Percentiles rank a stretch among this genome's conserved stretches.
Evolutionary conservation across 64 coral and sea anemone genomes (phyloP).

Genomic region (Montipora sp.): DNA sequence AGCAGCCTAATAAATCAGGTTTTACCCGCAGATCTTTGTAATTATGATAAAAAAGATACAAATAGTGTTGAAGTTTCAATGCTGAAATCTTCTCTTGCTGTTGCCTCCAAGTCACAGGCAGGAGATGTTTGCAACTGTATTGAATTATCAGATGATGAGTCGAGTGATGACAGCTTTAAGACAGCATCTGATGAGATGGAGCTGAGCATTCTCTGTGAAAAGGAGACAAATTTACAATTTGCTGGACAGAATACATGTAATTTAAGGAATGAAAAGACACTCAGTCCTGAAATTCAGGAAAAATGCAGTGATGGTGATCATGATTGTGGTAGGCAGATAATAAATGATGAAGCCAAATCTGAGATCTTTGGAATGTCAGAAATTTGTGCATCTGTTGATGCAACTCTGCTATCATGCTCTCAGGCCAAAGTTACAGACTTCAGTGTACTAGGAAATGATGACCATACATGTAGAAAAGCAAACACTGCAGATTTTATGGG

Average conservation of each 20-base stretch:
- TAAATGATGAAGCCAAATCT: too few relatives aligned
- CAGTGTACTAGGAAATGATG: neutral
- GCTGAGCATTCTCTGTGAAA: neutral
- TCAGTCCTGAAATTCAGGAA: neutral
- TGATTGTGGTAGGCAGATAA: neutral
- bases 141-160: neutral
- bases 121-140: neutral
- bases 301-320: neutral
- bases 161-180: neutral
- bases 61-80: slow-evolving; percentile 5
- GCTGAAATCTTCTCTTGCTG: neutral
- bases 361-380: neutral
- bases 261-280: neutral
- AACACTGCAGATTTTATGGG: neutral
- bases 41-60: neutral
- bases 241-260: neutral
- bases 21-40: neutral
- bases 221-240: neutral
- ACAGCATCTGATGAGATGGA: neutral
- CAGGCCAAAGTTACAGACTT: neutral
- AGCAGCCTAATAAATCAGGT: neutral
- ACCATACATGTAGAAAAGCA: neutral
- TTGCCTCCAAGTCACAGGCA: neutral
- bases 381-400: neutral
- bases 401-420: neutral